Base-by-base conservation (phyloP, 2,888 invertebrate species). In the Erpobdella octoculata region DNA sequence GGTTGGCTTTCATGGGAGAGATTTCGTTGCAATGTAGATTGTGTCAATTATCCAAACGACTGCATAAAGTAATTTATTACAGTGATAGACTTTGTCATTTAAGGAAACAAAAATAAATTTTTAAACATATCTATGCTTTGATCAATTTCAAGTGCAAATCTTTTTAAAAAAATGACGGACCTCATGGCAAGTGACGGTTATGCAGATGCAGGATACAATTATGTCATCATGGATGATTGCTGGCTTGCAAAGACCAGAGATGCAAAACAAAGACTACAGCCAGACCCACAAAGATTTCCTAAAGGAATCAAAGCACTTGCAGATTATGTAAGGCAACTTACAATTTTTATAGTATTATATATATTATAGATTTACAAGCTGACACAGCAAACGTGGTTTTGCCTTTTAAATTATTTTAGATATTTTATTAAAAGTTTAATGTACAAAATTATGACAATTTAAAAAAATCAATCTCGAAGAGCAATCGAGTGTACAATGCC, bases 181-280 rank as follows among this genome's bases (percentile, higher is more conserved):
- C 48, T 48, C 18, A 48, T 71, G 58, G 71, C 48, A 9, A 31
- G 36, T 71, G 71, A 66, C 36, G 71, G 71, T 28, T 71, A 35
- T 62, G 35, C 25, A 4, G 91, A 85, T 1, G 91, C 85, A 1
- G 95, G 95, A 28, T 96, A 95, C 83, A 89, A 93, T 82, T 93
- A 92, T 83, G 89, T 83, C 2, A 81, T 79, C 69, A 79, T 83
- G 59, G 83, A 83, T 74, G 83, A 95, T 84, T 95, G 95, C 84
- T 95, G 95, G 94, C 85, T 92, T 72, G 91, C 92, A 79, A 88
- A 90, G 78, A 89, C 90, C 77, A 86, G 95, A 58, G 90, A 89
- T 78, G 68, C 75, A 75, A 75, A 79, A 5, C 93, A 93, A 15
- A 87, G 88, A 73, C 87, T 96, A 31, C 89, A 91, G 64, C 88